A percentile compares a stretch with the other conserved stretches of the same genome.
These are phyloP conservation scores for Argentina silus DNA, from an alignment of 2,797 vertebrate species.

Conservation along the genomic window DNA sequence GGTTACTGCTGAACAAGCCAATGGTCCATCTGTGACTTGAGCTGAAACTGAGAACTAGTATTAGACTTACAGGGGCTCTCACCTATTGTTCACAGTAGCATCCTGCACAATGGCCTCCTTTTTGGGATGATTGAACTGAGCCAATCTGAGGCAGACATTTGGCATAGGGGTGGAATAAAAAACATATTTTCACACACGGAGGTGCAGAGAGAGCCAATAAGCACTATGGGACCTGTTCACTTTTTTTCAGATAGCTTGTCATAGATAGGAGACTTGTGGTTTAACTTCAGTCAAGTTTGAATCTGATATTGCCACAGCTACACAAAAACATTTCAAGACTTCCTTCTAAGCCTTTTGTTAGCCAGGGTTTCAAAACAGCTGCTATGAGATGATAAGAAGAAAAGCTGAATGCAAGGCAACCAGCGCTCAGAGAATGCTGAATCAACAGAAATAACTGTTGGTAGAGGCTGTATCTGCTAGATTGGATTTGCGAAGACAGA, in stretches of 20 bases:
- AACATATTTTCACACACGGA: neutral
- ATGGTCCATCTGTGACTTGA: no score
- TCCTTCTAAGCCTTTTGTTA: constrained; percentile 40
- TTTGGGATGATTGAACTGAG: neutral
- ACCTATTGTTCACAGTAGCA: neutral
- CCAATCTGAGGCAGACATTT: neutral
- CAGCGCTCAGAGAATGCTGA: constrained; percentile 21
- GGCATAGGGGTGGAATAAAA: neutral
- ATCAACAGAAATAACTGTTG: constrained; percentile 38
- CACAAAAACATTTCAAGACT: constrained; percentile 28
- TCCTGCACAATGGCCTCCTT: neutral
- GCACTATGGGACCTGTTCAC: neutral
- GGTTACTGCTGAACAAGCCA: no score
- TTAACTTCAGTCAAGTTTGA: constrained; percentile 35
- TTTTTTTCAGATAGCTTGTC: constrained; percentile 31
- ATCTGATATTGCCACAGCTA: constrained; percentile 37
- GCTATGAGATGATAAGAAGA: constrained; percentile 46
- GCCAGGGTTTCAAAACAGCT: constrained; percentile 39
- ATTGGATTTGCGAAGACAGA: constrained; percentile 35
- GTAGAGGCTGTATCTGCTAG: constrained; percentile 31
- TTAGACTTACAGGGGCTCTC: neutral
- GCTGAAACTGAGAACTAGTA: neutral
- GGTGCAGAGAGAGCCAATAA: neutral
- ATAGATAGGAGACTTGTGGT: constrained; percentile 27
- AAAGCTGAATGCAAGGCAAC: constrained; percentile 25